phyloP scores from a whole-genome alignment of 1,140 invertebrate genomes.

The Aphelenchoides besseyi region DNA sequence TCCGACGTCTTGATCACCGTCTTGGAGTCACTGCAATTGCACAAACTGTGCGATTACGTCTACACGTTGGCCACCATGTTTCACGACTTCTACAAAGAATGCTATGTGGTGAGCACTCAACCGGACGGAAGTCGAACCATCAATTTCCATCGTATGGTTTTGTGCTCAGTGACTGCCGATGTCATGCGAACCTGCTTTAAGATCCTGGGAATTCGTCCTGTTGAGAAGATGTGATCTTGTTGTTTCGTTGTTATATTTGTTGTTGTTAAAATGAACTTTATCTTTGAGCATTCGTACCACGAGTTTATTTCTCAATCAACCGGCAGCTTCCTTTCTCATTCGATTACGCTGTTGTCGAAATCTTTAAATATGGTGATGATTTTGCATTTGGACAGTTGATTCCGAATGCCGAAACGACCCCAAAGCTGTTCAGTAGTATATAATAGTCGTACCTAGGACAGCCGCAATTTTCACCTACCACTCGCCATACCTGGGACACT shows the following conservation, averaged over 20 bases:
- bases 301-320: too few relatives aligned
- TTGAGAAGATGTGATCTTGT: conserved; percentile 77
- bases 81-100: conserved; percentile 93
- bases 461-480: too few relatives aligned
- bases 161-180: conserved; percentile 86
- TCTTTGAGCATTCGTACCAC: too few relatives aligned
- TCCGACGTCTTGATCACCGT: conserved; percentile 79
- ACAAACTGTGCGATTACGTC: conserved; percentile 82
- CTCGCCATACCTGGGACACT: too few relatives aligned
- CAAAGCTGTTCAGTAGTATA: too few relatives aligned
- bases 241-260: conserved; percentile 13
- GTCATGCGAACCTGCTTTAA: conserved; percentile 81
- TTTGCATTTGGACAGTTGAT: too few relatives aligned
- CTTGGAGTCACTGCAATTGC: conserved; percentile 76
- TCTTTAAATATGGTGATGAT: too few relatives aligned
- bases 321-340: too few relatives aligned
- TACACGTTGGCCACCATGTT: conserved; percentile 90
- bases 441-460: too few relatives aligned
- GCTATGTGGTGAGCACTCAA: conserved; percentile 87
- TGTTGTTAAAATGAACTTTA: conserved; percentile 2
- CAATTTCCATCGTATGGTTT: conserved; percentile 78
- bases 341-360: too few relatives aligned
- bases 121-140: conserved; percentile 72
- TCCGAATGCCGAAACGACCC: too few relatives aligned
- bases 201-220: conserved; percentile 85